Conservation (phyloP, 2,888 invertebrate species). For the Patella pellucida region DNA sequence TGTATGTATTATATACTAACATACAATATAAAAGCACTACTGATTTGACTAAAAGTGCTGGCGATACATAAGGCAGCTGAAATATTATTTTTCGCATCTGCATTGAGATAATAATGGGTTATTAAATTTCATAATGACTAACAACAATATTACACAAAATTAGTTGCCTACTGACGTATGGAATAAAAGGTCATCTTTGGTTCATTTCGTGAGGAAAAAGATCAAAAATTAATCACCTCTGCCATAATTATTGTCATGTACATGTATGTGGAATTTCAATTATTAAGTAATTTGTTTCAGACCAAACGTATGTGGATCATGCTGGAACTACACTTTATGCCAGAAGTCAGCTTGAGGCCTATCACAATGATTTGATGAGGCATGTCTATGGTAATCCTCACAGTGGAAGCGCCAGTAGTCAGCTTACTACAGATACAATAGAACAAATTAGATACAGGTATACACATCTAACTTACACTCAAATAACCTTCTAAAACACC, state of each 20-base stretch:
- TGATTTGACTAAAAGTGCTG: too few relatives aligned
- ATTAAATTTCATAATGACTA: too few relatives aligned
- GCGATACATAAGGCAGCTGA: too few relatives aligned
- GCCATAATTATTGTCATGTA: not conserved
- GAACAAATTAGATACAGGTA: constrained; percentile 86
- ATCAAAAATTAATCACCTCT: not conserved
- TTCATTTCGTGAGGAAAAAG: constrained; percentile 12
- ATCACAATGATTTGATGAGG: constrained; percentile 78
- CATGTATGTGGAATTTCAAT: not conserved
- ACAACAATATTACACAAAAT: too few relatives aligned
- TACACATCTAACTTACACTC: constrained; percentile 16
- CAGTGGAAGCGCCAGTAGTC: constrained; percentile 80
- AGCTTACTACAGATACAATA: constrained; percentile 84
- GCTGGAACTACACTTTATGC: constrained; percentile 89
- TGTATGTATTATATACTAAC: too few relatives aligned
- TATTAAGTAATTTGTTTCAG: constrained; percentile 37
- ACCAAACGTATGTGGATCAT: constrained; percentile 83
- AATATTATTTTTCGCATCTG: too few relatives aligned
- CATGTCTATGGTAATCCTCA: constrained; percentile 93
- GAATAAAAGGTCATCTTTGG: not conserved
- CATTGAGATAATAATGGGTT: too few relatives aligned
- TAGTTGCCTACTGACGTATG: not conserved
- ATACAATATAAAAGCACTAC: too few relatives aligned
- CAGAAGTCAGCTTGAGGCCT: constrained; percentile 79
- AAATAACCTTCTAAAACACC: too few relatives aligned